Evolutionary conservation across 2,888 invertebrate species (phyloP), one percentile per base, ranked within the genome.

Genomic region (Phengaris alcon): DNA sequence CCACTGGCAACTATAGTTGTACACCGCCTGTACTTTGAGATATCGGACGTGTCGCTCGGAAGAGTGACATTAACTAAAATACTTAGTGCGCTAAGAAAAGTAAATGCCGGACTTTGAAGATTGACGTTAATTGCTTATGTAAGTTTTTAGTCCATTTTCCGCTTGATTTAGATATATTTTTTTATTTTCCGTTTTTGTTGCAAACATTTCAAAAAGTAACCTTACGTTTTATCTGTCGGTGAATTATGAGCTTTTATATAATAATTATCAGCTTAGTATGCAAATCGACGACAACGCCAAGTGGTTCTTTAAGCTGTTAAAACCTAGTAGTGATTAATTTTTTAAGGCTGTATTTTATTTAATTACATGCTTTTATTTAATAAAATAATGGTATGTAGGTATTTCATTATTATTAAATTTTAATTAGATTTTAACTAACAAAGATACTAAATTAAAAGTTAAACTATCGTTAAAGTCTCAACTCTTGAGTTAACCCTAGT

Each of bases 1-100:
- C 88, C 89, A 87, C 80, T 81, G 86, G 91, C 92, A 92, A 93
- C 93, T 86, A 86, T 84, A 87, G 88, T 85, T 85, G 86, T 84
- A 90, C 87, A 91, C 89, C 89, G 84, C 83, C 85, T 84, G 85
- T 85, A 84, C 82, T 83, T 64, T 82, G 83, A 84, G 85, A 82
- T 80, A 85, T 81, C 86, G 85, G 85, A 85, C 89, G 88, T 86
- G 84, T 82, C 83, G 78, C 78, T 89, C 87, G 86, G 88, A 79
- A 87, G 88, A 79, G 80, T 80, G 84, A 86, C 85, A 86, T 70
- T 72, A 72, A 52, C 13, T 48, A 51, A 15, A 51, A n/a, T 35
- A 35, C 35, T 35, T 22, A 72, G 52, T 35, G 52, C 35, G 52
- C 52, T 72, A 54, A 52, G 13, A 70, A 22, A 51, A 70, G 10